Evolutionary conservation across 2,113 vertebrate genomes (phyloP), one percentile per base, ranked within the genome.

Genomic region (Petromus typicus): DNA sequence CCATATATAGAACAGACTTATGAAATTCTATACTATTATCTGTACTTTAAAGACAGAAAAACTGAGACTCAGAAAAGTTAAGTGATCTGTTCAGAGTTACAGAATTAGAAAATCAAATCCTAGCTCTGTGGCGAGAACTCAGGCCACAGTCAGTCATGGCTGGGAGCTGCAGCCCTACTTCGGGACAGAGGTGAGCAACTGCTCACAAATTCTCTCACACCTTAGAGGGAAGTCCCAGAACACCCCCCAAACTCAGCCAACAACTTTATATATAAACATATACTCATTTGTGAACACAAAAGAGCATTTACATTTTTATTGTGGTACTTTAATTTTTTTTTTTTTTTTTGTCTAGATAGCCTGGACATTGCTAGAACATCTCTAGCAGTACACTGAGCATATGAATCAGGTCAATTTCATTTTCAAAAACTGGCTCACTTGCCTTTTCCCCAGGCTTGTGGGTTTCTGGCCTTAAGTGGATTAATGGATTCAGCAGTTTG

Each of bases 41-140:
- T 75, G 32, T 51, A n/a, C 61, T 80, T 88, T 69, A 81, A 85
- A 93, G 59, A 63, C 5, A 3, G 89, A 20, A 56, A 59, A 92
- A 59, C 22, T 54, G 43, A 83, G 34, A 40, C 9, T 34, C 6
- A 17, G n/a, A 32, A 17, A 67, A 8, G 23, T 8, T 64, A 40
- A 22, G 3, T 45, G 20, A 40, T 10, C 30, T 59, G 34, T 61
- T 43, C 10, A 5, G 82, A 20, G 3, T 78, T 59, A 85, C n/a
- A 82, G 75, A 67, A 51, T 13, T 61, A 18, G 1, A 32, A 11
- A 18, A 30, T 16, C 9, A 23, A 67, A 16, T 16, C 27, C 34
- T 30, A 63, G 32, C 5, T 63, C 27, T 66, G 37, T 56, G 61
- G 6, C 7, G 30, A n/a, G 48, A 75, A 61, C 1, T 18, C 6